These are phyloP conservation scores for Bicyclus anynana DNA, from an alignment of 1,140 invertebrate genomes.

Conservation along the genomic window DNA sequence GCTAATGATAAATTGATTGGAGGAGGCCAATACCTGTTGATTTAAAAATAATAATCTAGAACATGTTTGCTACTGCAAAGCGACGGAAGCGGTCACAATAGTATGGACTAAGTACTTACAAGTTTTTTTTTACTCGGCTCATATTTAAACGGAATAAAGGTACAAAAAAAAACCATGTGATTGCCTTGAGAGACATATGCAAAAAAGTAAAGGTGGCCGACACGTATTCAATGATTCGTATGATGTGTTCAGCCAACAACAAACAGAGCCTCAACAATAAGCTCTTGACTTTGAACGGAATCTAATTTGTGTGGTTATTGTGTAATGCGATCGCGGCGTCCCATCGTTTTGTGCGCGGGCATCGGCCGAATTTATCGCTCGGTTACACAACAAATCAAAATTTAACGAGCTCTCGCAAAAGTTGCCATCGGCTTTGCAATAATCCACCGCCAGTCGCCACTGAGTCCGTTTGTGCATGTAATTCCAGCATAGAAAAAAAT, in stretches of 20 bases:
- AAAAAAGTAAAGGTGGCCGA: slow-evolving; percentile 54
- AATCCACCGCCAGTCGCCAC: slow-evolving; percentile 43
- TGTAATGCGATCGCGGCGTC: slow-evolving; percentile 57
- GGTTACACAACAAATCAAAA: slow-evolving; percentile 75
- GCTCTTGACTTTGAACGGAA: slow-evolving; percentile 71
- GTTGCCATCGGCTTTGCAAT: slow-evolving; percentile 42
- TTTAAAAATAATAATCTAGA: no score
- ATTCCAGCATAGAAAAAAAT: slow-evolving; percentile 37
- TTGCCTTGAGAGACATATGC: slow-evolving; percentile 11
- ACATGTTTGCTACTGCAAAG: no score
- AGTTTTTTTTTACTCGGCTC: background rate
- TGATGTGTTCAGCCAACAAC: slow-evolving; percentile 60
- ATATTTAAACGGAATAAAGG: background rate
- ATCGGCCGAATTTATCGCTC: slow-evolving; percentile 63
- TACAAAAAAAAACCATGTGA: slow-evolving; percentile 7
- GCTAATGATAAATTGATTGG: no score
- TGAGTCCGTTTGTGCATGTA: slow-evolving; percentile 54
- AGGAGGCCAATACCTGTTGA: no score
- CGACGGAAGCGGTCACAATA: slow-evolving; percentile 1
- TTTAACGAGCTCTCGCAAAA: slow-evolving; percentile 67
- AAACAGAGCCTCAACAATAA: slow-evolving; percentile 65
- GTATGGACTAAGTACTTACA: slow-evolving; percentile 4
- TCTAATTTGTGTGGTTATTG: slow-evolving; percentile 75
- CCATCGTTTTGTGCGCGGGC: slow-evolving; percentile 48
- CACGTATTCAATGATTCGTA: slow-evolving; percentile 55